Evolutionary conservation across 2,888 invertebrate species (phyloP).

Genomic region (Mayetiola destructor): DNA sequence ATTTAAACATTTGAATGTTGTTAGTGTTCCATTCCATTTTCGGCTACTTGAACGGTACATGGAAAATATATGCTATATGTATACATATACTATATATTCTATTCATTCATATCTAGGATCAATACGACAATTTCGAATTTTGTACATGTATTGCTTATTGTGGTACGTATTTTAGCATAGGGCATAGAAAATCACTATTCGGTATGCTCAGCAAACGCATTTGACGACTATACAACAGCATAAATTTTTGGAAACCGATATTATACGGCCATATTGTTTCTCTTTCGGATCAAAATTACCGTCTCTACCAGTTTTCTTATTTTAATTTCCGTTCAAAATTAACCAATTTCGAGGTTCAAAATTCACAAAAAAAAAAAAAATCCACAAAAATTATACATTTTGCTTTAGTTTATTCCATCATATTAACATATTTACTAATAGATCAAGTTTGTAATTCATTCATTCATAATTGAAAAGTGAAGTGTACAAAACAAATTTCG

Average conservation of each 20-base stretch:
- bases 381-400: background rate
- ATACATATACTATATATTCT: slow-evolving; percentile 10
- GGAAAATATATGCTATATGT: too few species aligned
- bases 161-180: too few species aligned
- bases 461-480: too few species aligned
- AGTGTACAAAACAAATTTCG: too few species aligned
- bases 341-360: slow-evolving; percentile 7
- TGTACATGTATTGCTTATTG: too few species aligned
- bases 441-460: too few species aligned
- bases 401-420: background rate
- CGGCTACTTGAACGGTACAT: background rate
- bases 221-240: slow-evolving; percentile 8
- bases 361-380: background rate
- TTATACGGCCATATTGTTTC: slow-evolving; percentile 19
- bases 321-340: slow-evolving; percentile 14
- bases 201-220: slow-evolving; percentile 6
- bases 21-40: background rate
- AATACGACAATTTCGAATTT: too few species aligned
- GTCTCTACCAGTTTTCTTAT: slow-evolving; percentile 13
- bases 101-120: slow-evolving; percentile 11
- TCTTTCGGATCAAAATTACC: slow-evolving; percentile 19
- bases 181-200: too few species aligned
- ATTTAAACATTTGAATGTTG: too few species aligned
- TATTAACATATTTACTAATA: too few species aligned
- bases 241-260: slow-evolving; percentile 11